Base-by-base conservation (phyloP, 2,888 invertebrate genomes). In the Sphinx pinastri region DNA sequence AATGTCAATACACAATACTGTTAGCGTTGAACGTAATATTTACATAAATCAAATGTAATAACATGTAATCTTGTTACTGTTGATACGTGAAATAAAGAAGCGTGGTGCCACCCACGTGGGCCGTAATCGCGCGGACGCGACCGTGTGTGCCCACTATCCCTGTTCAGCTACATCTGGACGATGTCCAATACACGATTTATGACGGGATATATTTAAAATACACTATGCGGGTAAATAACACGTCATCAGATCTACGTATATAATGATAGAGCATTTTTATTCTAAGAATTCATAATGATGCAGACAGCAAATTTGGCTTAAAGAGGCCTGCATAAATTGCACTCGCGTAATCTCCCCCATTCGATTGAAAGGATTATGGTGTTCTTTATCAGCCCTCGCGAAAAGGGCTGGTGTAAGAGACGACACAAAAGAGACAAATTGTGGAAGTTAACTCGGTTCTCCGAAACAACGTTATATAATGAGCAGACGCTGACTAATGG, bases 321-420 rank as follows among this genome's bases (percentile, higher is more conserved):
- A 76, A 74, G 79, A 80, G 78, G 72, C 84, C 82, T 84, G 81
- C 81, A 86, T 85, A 84, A 86, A 88, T 85, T 83, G 81, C 78
- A 78, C 77, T 78, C 77, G 74, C 75, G 82, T 85, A 84, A 89
- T 87, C 87, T 86, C 75, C 83, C 83, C 83, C 84, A 54, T 52
- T 84, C 84, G 88, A 88, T 88, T 87, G 86, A 89, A 89, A 86
- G 89, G 89, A 91, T 90, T 90, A 90, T 84, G 82, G 77, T 84
- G 84, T 86, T 84, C 87, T 88, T 88, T 88, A 86, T 84, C 89
- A 87, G 87, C 84, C 85, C 82, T 81, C 75, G 71, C 69, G 12
- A 19, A 69, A 63, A 54, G 45, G 69, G 69, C 52, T 69, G 54
- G 54, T 47, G 63, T 45, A 19, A 19, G 16, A 60, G 54, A 60